A percentile compares a stretch with the other conserved stretches of the same genome.
phyloP scores from a whole-genome alignment of 2,113 vertebrate genomes.

The Nettapus auritus region DNA sequence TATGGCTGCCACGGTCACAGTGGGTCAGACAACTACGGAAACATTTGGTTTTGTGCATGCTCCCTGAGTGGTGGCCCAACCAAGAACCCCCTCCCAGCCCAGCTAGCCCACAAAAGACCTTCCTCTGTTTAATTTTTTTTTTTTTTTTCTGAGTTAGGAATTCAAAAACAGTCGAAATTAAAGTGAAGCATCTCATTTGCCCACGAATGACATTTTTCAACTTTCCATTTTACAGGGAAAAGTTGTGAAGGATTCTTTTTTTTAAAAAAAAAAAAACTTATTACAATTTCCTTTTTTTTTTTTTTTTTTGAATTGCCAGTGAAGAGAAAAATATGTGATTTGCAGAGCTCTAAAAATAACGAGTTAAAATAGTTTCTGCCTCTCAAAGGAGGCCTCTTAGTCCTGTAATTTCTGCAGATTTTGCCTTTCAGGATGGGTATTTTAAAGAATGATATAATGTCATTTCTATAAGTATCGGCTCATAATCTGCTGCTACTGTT shows the following conservation, averaged over 20 bases:
- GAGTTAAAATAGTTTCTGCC: conserved; percentile 67
- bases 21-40: not conserved
- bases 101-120: not conserved
- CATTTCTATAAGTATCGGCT: conserved; percentile 51
- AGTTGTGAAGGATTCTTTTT: conserved; percentile 42
- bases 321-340: conserved; percentile 66
- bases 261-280: not conserved
- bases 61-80: not conserved
- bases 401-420: conserved; percentile 68
- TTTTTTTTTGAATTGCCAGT: conserved; percentile 51
- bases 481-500: conserved; percentile 44
- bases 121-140: not conserved
- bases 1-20: rapidly evolving
- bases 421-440: conserved; percentile 62
- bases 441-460: conserved; percentile 64
- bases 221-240: conserved; percentile 29
- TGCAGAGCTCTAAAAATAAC: conserved; percentile 69
- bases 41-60: rapidly evolving
- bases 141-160: not conserved
- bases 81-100: not conserved
- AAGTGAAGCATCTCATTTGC: conserved; percentile 53
- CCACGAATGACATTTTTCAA: conserved; percentile 55
- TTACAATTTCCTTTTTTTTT: conserved; percentile 40
- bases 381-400: conserved; percentile 63
- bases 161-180: not conserved